Percentiles rank a stretch among this genome's conserved stretches.
phyloP scores from a whole-genome alignment of 1,140 invertebrate genomes.

The Panulirus ornatus region DNA sequence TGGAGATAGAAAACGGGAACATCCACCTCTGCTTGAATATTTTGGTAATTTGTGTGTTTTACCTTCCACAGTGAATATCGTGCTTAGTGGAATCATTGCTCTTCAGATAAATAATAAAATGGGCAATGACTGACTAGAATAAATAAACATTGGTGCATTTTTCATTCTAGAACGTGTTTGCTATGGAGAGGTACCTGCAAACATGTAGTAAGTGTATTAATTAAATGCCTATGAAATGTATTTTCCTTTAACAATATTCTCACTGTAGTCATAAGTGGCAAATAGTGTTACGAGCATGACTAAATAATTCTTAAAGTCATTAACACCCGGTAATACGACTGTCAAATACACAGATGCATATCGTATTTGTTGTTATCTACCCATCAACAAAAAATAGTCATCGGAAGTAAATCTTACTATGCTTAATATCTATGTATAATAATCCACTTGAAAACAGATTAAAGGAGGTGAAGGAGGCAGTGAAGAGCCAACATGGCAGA shows the following conservation, averaged over 20 bases:
- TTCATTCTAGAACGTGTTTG: too few relatives aligned
- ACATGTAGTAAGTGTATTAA: background rate
- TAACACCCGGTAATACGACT: too few relatives aligned
- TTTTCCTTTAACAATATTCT: too few relatives aligned
- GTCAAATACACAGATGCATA: too few relatives aligned
- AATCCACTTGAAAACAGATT: background rate
- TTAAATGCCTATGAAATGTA: background rate
- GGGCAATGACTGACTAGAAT: background rate
- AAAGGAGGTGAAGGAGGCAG: conserved; percentile 7
- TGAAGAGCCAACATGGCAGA: conserved; percentile 66
- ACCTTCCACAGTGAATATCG: background rate
- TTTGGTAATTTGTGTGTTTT: conserved; percentile 27
- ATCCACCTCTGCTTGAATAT: conserved; percentile 24
- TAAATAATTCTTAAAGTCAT: too few relatives aligned
- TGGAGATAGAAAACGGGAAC: conserved; percentile 32
- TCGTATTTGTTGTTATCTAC: too few relatives aligned
- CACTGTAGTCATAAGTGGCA: too few relatives aligned
- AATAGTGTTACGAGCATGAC: too few relatives aligned
- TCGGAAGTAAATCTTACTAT: too few relatives aligned
- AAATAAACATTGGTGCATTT: background rate
- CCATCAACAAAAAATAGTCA: too few relatives aligned
- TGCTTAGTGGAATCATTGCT: background rate
- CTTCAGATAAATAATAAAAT: background rate
- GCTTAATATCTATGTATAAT: background rate
- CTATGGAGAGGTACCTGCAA: background rate